Evolutionary conservation across 2,113 vertebrate genomes (phyloP), one percentile per base, ranked within the genome.

Genomic region (Hippolais icterina): DNA sequence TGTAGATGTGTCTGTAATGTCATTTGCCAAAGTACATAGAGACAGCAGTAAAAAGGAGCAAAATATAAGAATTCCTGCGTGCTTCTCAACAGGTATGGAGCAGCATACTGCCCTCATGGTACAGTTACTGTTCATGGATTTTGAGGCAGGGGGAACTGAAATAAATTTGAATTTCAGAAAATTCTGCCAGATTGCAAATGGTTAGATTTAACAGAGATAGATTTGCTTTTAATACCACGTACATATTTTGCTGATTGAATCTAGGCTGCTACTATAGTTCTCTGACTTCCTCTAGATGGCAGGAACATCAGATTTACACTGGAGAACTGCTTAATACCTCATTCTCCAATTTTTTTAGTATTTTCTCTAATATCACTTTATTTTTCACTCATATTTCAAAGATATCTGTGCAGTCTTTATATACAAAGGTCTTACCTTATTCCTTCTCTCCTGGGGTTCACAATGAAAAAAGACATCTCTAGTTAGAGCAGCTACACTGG

Each of bases 321-420:
- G 91, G 95, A 92, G 91, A 94, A 78, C 87, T 95, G 83, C 86
- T 87, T 96, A 93, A 89, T 96, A 94, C 92, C 93, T 97, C 92
- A 90, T 81, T 82, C 72, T 95, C 33, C 42, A 23, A 6, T 53
- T 69, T 61, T 74, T 63, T 33, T 57, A 68, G 17, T 69, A 16
- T 72, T 72, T 86, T 83, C 87, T 93, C 42, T 89, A 84, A 50
- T 80, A 64, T 72, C 31, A 16, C 50, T 59, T 94, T 65, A 50
- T 86, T 94, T 93, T 92, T 88, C 50, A 81, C 14, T 93, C 42
- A 12, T 29, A 23, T 74, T 95, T 96, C 54, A 56, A 66, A 81
- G 35, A n/a, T 81, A 44, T 17, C 56, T 84, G 21, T 83, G 65
- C 75, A 77, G 63, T 63, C 59, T 83, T 93, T 66, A 29, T 20